Evolutionary conservation across 2,113 vertebrate species (phyloP).

Genomic region (Centrocercus urophasianus): DNA sequence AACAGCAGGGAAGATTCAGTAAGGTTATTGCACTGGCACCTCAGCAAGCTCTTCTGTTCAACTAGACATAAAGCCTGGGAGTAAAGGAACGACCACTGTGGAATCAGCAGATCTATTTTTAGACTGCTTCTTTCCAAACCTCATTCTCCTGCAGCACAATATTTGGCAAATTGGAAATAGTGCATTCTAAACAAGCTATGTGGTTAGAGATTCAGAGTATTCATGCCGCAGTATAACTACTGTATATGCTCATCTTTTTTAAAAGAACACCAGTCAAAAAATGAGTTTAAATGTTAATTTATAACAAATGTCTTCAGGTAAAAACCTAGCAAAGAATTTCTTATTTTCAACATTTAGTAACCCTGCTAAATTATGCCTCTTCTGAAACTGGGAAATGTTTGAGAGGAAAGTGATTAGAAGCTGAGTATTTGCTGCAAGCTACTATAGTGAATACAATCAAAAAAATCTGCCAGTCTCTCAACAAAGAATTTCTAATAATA

Average conservation of each 20-base stretch:
- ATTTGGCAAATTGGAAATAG: conserved; percentile 42
- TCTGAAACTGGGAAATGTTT: not conserved
- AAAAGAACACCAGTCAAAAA: not conserved
- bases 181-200: not conserved
- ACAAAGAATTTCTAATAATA: not conserved
- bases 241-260: not conserved
- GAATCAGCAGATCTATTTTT: conserved; percentile 72
- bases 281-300: not conserved
- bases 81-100: conserved; percentile 37
- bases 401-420: not conserved
- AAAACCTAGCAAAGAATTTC: conserved; percentile 4
- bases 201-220: not conserved
- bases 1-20: conserved; percentile 42
- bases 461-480: not conserved
- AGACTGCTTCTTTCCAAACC: conserved; percentile 35
- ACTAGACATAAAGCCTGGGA: conserved; percentile 58
- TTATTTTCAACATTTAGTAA: conserved; percentile 21
- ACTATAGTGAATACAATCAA: not conserved
- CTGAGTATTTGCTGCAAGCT: conserved; percentile 19
- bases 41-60: conserved; percentile 42
- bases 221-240: not conserved
- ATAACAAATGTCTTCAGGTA: not conserved
- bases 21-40: conserved; percentile 44
- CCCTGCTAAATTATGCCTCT: conserved; percentile 7
- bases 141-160: conserved; percentile 2